Evolutionary conservation across 2,888 invertebrate species (phyloP).

Genomic region (Lochmaea crataegi): DNA sequence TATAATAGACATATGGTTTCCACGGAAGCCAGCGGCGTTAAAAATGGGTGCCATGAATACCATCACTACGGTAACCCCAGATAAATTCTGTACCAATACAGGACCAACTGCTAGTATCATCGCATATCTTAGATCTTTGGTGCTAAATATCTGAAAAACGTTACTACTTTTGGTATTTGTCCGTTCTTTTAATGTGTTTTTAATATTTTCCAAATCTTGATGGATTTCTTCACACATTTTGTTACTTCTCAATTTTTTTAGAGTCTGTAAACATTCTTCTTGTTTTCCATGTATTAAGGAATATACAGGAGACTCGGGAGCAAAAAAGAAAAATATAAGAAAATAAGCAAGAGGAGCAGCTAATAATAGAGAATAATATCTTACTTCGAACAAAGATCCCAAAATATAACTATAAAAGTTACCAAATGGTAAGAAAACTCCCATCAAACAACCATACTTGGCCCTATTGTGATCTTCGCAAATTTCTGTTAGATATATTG

Average conservation of each 20-base stretch:
- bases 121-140: conserved; percentile 65
- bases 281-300: conserved; percentile 5
- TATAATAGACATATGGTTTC: conserved; percentile 77
- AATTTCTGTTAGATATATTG: conserved; percentile 36
- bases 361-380: conserved; percentile 26
- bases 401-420: conserved; percentile 35
- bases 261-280: conserved; percentile 13
- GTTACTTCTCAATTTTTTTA: conserved; percentile 25
- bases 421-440: conserved; percentile 29
- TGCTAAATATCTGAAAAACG: conserved; percentile 15
- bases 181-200: conserved; percentile 10
- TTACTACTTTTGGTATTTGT: not conserved
- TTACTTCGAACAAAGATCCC: conserved; percentile 25
- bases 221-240: conserved; percentile 24
- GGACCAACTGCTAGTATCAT: conserved; percentile 68
- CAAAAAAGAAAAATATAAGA: conserved; percentile 17
- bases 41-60: conserved; percentile 37
- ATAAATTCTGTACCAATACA: conserved; percentile 27
- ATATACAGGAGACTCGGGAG: conserved; percentile 36
- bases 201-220: conserved; percentile 21
- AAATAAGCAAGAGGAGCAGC: conserved; percentile 25
- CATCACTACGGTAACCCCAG: conserved; percentile 37
- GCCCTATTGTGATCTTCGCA: conserved; percentile 38
- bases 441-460: conserved; percentile 32
- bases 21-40: conserved; percentile 32